A percentile compares a stretch with the other conserved stretches of the same genome.
These are phyloP conservation scores for Hypomecis atomaria DNA, from an alignment of 2,888 invertebrate genomes.

Conservation along the genomic window DNA sequence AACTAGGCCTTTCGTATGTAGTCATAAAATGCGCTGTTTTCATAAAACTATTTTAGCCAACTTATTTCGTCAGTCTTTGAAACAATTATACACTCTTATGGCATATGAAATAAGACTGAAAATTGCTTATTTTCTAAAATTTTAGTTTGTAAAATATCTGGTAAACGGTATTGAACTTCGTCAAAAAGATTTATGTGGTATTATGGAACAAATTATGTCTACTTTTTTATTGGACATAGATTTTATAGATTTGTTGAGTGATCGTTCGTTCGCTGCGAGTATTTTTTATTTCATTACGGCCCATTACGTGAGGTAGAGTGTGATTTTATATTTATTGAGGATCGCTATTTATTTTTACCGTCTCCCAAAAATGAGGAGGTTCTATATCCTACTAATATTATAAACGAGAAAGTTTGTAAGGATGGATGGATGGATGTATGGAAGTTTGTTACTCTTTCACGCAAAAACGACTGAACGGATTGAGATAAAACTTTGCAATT, in stretches of 20 bases:
- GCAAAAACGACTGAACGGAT: no score
- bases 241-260: constrained; percentile 46
- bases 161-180: constrained; percentile 47
- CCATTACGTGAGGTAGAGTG: constrained; percentile 41
- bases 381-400: no score
- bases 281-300: constrained; percentile 39
- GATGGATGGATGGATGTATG: no score
- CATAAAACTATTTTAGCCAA: constrained; percentile 62
- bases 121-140: constrained; percentile 14
- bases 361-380: no score
- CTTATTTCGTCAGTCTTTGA: constrained; percentile 7
- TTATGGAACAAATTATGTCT: constrained; percentile 58
- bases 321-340: constrained; percentile 42
- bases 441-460: no score
- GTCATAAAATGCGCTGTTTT: constrained; percentile 65
- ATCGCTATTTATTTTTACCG: constrained; percentile 23
- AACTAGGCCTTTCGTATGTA: constrained; percentile 58
- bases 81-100: neutral
- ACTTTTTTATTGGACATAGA: constrained; percentile 49
- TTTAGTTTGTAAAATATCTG: constrained; percentile 8
- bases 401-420: no score
- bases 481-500: no score
- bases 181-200: constrained; percentile 63
- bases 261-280: constrained; percentile 36
- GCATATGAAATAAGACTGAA: constrained; percentile 23